phyloP scores from a whole-genome alignment of 2,888 invertebrate species.

The Agrochola lychnidis region DNA sequence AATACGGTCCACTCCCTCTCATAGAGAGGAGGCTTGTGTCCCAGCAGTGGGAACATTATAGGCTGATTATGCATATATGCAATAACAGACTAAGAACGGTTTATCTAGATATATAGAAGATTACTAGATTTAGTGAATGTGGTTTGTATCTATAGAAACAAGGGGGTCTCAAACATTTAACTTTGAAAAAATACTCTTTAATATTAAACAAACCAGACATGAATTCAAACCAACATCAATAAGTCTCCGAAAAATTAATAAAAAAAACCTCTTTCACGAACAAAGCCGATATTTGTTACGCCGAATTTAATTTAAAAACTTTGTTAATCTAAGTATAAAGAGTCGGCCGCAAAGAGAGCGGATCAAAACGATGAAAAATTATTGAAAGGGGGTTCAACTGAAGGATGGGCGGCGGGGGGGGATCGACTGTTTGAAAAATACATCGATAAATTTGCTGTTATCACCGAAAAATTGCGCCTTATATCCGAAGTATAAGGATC shows the following conservation, averaged over 20 bases:
- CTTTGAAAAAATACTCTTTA: conserved; percentile 18
- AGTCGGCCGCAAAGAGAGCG: conserved; percentile 87
- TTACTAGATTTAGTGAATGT: no score
- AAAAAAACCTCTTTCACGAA: conserved; percentile 70
- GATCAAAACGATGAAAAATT: conserved; percentile 91
- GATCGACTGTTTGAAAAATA: conserved; percentile 85
- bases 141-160: neutral
- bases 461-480: conserved; percentile 54
- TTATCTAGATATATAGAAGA: no score
- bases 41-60: no score
- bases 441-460: conserved; percentile 72
- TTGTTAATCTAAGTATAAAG: conserved; percentile 90
- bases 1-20: no score
- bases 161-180: neutral
- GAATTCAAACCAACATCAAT: conserved; percentile 55
- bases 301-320: conserved; percentile 89
- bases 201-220: conserved; percentile 43
- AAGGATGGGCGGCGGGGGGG: conserved; percentile 78
- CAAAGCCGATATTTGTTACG: conserved; percentile 82
- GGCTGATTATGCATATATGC: no score
- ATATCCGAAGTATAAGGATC: conserved; percentile 56
- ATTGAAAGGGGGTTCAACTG: conserved; percentile 88
- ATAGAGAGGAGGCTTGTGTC: no score
- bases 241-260: conserved; percentile 67
- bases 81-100: no score